Evolutionary conservation across 2,888 invertebrate species (phyloP).

Genomic region (Drosophila buzzatii): DNA sequence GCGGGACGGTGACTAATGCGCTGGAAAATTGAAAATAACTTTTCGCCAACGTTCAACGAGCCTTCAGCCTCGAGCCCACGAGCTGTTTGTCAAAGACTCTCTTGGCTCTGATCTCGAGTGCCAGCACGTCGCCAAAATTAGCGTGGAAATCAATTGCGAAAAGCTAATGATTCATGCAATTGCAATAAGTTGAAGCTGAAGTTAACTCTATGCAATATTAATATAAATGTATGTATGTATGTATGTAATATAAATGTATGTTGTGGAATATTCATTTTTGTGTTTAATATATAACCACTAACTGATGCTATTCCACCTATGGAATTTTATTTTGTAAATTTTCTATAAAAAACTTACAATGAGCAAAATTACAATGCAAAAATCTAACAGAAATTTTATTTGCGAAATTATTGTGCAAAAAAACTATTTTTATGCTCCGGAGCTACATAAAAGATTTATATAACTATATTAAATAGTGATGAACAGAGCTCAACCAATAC

Average conservation of each 20-base stretch:
- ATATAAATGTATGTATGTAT: background rate
- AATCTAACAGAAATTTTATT: background rate
- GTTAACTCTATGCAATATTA: background rate
- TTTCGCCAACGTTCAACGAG: conserved; percentile 30
- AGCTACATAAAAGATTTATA: background rate
- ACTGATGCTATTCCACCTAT: background rate
- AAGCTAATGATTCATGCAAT: conserved; percentile 71
- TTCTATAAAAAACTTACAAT: background rate
- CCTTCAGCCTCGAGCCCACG: conserved; percentile 34
- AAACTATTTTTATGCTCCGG: background rate
- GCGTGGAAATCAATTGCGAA: conserved; percentile 71
- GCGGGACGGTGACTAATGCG: conserved; percentile 70
- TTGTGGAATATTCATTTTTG: background rate
- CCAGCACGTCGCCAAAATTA: conserved; percentile 69
- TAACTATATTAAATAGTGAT: background rate
- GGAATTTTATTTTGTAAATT: background rate
- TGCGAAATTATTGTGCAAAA: background rate
- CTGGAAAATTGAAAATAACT: conserved; percentile 74
- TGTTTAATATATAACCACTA: background rate
- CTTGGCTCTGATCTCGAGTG: conserved; percentile 33
- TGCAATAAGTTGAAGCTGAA: conserved; percentile 22
- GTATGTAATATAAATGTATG: background rate
- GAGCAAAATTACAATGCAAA: too few relatives aligned
- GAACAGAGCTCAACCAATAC: conserved; percentile 1
- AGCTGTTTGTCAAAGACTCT: conserved; percentile 50